Base-by-base conservation (phyloP, 2,797 vertebrate species). In the Pseudochromis fuscus region DNA sequence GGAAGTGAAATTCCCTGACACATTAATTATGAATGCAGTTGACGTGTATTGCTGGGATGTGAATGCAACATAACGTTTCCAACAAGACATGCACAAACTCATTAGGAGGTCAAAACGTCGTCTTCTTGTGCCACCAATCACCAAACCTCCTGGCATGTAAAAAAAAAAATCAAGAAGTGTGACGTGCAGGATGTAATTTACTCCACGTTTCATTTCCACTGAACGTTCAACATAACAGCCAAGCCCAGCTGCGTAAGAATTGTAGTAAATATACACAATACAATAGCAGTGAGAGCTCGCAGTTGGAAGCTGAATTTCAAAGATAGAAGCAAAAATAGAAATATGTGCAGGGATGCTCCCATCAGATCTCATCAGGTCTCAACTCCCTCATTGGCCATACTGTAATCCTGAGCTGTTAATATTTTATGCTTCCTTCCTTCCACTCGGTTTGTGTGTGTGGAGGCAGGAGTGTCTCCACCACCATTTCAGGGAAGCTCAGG, bases 401-500 rank as follows among this genome's bases (percentile, higher is more conserved):
- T 75, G 78, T 79, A 88, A 89, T 87, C 74, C 73, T 68, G 42
- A 72, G 68, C 46, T 45, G 70, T 92, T 84, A 91, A 93, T 92
- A 92, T 92, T 90, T 93, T 55, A 92, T 90, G 61, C 69, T 68
- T 83, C 52, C 70, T 82, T 77, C 70, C 58, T 72, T 83, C 45
- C 59, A 70, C 75, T 77, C n/a, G 0, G 64, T 73, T 62, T 61
- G 42, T 38, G 21, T 51, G 73, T 50, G 44, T 64, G 58, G 44
- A 84, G 69, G 72, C 72, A 82, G 58, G 68, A 80, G 74, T 56
- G 71, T 82, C 63, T 81, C 81, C 87, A 75, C 81, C 87, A 75
- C 80, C 81, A 84, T 84, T 87, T 85, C 70, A 79, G 53, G 70
- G 55, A 38, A 51, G 72, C 72, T 76, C 51, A 51, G 55, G 61